Conservation (phyloP, 2,888 invertebrate genomes). For the Heteropelma amictum region DNA sequence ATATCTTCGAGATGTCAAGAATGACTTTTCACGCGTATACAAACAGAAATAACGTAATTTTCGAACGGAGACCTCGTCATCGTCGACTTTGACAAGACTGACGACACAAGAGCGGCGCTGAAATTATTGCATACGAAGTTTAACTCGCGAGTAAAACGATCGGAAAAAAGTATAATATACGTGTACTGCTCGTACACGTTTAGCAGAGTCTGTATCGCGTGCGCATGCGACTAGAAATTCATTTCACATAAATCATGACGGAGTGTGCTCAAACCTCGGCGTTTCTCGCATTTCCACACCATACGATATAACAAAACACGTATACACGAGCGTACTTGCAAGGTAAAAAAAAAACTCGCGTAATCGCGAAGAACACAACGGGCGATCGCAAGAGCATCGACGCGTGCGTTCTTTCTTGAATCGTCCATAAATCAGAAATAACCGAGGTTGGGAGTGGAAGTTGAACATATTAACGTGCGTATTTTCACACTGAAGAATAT, state of each 20-base stretch:
- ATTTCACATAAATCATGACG: constrained; percentile 49
- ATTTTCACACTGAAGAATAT: constrained; percentile 49
- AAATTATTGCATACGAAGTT: not conserved
- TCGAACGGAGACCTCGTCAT: no score
- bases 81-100: no score
- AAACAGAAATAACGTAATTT: no score
- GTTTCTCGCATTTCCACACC: constrained; percentile 20
- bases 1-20: no score
- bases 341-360: not conserved
- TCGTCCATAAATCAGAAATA: constrained; percentile 59
- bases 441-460: constrained; percentile 42
- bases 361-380: not conserved
- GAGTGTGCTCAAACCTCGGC: constrained; percentile 29
- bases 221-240: constrained; percentile 10
- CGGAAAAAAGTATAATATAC: constrained; percentile 42
- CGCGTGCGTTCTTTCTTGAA: constrained; percentile 39
- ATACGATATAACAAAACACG: not conserved
- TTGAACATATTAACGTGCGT: constrained; percentile 61
- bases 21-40: no score
- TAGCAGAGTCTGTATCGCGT: not conserved
- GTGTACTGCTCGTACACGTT: no score
- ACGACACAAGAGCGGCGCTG: no score
- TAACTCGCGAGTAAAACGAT: not conserved
- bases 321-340: not conserved
- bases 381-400: constrained; percentile 24